Evolutionary conservation across 2,888 invertebrate genomes (phyloP).

Genomic region (Hermodice carunculata): DNA sequence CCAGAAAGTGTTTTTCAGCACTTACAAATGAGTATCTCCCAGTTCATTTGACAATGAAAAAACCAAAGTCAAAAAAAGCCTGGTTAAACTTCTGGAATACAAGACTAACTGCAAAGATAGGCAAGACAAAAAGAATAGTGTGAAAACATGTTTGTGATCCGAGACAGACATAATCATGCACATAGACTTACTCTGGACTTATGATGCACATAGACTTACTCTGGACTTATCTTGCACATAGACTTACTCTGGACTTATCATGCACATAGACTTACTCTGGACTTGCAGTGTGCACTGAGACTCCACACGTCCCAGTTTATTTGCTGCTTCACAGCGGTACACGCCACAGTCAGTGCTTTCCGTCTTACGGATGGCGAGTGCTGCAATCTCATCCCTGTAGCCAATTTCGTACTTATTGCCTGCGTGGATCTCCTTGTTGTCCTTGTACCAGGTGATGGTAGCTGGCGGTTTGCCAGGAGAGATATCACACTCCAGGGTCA

Average conservation of each 20-base stretch:
- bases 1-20: too few species aligned
- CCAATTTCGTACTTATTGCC: conserved; percentile 85
- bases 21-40: too few species aligned
- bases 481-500: conserved; percentile 36
- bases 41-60: too few species aligned
- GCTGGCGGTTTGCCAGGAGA: conserved; percentile 39
- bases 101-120: too few species aligned
- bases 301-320: conserved; percentile 38
- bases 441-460: conserved; percentile 44
- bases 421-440: conserved; percentile 33
- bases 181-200: too few species aligned
- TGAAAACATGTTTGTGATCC: too few species aligned
- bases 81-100: too few species aligned
- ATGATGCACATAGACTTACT: too few species aligned
- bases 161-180: too few species aligned
- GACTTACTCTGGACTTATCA: not conserved
- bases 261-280: conserved; percentile 30
- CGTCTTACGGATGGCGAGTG: conserved; percentile 79
- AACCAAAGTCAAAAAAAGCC: too few species aligned
- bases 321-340: conserved; percentile 38
- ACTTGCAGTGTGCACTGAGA: conserved; percentile 37
- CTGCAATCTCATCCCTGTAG: conserved; percentile 82
- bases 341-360: conserved; percentile 77
- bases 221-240: too few species aligned
- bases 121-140: too few species aligned